Percentiles rank a stretch among this genome's conserved stretches.
Evolutionary conservation across 2,888 invertebrate species (phyloP).

Genomic region (Zaprionus lineosus): DNA sequence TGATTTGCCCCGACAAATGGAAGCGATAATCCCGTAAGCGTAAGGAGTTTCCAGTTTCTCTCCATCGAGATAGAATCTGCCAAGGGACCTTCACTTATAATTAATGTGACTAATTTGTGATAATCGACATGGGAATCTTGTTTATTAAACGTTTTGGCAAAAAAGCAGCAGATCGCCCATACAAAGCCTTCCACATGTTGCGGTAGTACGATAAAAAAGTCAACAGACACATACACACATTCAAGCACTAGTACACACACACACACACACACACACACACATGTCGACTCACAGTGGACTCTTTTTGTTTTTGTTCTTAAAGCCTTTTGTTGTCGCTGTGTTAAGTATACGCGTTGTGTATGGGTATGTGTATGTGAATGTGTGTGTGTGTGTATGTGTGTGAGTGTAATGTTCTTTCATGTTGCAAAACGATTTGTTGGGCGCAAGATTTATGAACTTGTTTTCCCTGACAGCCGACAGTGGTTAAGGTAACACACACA

Average conservation of each 20-base stretch:
- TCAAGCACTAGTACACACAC: constrained; percentile 12
- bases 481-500: constrained; percentile 79
- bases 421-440: constrained; percentile 81
- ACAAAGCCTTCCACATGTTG: constrained; percentile 39
- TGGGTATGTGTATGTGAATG: constrained; percentile 34
- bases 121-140: constrained; percentile 82
- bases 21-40: constrained; percentile 9
- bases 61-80: constrained; percentile 33
- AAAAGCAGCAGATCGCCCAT: constrained; percentile 22
- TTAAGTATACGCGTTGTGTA: no score
- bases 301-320: constrained; percentile 35
- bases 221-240: constrained; percentile 7
- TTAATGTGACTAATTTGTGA: constrained; percentile 82
- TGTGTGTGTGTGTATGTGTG: constrained; percentile 39
- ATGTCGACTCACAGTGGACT: constrained; percentile 34
- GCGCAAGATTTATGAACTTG: constrained; percentile 81
- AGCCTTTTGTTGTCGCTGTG: constrained; percentile 35
- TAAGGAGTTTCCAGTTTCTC: constrained; percentile 18
- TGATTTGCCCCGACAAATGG: no score
- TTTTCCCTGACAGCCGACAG: constrained; percentile 81
- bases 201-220: constrained; percentile 9
- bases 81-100: constrained; percentile 60
- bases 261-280: constrained; percentile 4
- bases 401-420: constrained; percentile 70
- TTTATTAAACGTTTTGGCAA: constrained; percentile 80